These are phyloP conservation scores for Entomyzon cyanotis DNA, from an alignment of 2,113 vertebrate genomes.

Conservation along the genomic window DNA sequence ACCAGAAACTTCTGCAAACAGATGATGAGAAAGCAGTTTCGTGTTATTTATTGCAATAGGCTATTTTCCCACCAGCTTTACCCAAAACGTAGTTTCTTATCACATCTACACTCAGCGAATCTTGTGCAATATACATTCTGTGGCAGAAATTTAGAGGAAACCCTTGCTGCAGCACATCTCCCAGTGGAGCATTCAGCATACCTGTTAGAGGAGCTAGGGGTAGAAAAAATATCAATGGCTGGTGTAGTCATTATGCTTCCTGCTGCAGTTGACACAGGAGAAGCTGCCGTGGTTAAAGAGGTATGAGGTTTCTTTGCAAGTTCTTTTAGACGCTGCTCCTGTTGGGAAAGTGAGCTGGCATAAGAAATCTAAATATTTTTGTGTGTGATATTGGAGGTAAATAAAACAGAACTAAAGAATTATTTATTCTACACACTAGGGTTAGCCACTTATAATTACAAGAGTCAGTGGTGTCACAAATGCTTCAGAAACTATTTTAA, in stretches of 20 bases:
- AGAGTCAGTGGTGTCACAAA: neutral
- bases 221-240: constrained; percentile 95
- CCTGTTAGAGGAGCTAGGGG: constrained; percentile 95
- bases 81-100: neutral
- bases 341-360: constrained; percentile 39
- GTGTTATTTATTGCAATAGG: neutral
- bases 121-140: neutral
- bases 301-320: constrained; percentile 94
- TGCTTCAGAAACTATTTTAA: neutral
- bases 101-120: neutral
- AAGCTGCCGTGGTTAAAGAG: constrained; percentile 93
- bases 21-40: neutral
- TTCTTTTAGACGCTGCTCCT: constrained; percentile 97
- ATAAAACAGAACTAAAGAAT: neutral
- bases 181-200: neutral
- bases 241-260: constrained; percentile 91
- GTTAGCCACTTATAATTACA: neutral
- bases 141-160: neutral
- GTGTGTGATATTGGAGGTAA: neutral
- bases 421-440: neutral
- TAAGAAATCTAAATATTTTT: constrained; percentile 31
- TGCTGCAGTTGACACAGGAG: constrained; percentile 90
- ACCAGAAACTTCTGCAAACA: neutral
- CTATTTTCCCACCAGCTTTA: neutral
- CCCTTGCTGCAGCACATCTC: neutral